Percentiles rank a stretch among this genome's conserved stretches.
Conservation (phyloP, 2,113 vertebrate genomes). For the Ivindomyrus marchei region DNA sequence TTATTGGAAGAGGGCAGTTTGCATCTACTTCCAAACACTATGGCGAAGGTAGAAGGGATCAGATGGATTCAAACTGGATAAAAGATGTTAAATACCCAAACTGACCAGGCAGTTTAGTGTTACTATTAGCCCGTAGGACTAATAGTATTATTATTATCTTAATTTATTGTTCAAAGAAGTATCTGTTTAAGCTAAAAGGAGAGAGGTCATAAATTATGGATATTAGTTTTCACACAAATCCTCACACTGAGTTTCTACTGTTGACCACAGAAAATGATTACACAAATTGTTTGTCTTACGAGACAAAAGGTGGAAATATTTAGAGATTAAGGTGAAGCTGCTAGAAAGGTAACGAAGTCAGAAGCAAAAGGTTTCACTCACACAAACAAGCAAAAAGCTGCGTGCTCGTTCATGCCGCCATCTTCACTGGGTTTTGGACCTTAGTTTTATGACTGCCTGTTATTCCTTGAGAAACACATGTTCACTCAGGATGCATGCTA, state of each 20-base stretch:
- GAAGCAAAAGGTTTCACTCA: neutral
- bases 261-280: neutral
- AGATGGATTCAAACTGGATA: neutral
- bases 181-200: neutral
- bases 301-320: neutral
- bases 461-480: neutral
- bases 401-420: neutral
- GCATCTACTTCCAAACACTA: neutral
- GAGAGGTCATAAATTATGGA: neutral
- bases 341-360: neutral
- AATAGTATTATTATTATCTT: neutral
- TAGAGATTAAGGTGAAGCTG: neutral
- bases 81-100: neutral
- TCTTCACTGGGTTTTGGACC: neutral
- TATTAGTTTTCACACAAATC: neutral
- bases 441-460: neutral
- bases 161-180: neutral
- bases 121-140: too few relatives aligned
- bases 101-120: neutral
- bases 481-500: neutral
- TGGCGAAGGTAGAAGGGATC: neutral
- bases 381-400: neutral
- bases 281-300: neutral
- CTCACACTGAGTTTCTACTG: neutral
- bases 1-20: neutral